These are phyloP conservation scores for Brachyhypopomus gauderio DNA, from an alignment of 2,113 vertebrate genomes.

Conservation along the genomic window DNA sequence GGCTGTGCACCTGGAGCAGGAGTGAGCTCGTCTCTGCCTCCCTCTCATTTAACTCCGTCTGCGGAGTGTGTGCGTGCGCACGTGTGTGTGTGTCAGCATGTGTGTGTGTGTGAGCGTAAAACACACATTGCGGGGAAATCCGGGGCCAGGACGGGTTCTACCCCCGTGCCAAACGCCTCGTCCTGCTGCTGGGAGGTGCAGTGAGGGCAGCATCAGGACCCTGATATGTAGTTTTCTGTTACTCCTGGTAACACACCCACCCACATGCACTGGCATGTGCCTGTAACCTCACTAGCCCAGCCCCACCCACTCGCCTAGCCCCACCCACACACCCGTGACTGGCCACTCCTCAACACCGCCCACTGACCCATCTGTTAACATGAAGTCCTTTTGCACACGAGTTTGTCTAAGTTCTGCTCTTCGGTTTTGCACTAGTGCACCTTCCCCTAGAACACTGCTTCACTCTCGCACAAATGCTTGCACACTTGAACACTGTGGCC, in stretches of 20 bases:
- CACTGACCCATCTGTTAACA: constrained; percentile 33
- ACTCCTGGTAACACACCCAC: constrained; percentile 65
- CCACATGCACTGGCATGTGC: constrained; percentile 61
- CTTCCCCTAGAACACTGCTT: not conserved
- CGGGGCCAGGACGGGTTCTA: not conserved
- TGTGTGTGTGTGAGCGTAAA: constrained; percentile 40
- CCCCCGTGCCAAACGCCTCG: not conserved
- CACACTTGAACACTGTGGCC: not conserved
- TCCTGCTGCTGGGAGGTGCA: not conserved
- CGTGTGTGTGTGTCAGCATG: not conserved
- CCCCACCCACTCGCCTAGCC: constrained; percentile 22
- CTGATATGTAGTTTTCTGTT: constrained; percentile 52
- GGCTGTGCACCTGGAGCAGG: not conserved
- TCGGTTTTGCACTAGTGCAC: not conserved
- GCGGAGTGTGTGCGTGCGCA: not conserved
- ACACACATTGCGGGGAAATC: not conserved
- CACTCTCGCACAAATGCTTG: not conserved
- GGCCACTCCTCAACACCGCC: not conserved
- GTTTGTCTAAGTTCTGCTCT: not conserved
- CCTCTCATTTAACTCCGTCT: not conserved
- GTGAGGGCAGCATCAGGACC: constrained; percentile 23
- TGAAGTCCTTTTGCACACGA: constrained; percentile 11
- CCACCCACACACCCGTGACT: constrained; percentile 11
- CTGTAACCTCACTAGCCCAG: constrained; percentile 42
- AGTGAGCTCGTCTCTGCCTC: too few species aligned